Base-by-base conservation (phyloP, 2,797 vertebrate genomes). In the Podarcis siculus region DNA sequence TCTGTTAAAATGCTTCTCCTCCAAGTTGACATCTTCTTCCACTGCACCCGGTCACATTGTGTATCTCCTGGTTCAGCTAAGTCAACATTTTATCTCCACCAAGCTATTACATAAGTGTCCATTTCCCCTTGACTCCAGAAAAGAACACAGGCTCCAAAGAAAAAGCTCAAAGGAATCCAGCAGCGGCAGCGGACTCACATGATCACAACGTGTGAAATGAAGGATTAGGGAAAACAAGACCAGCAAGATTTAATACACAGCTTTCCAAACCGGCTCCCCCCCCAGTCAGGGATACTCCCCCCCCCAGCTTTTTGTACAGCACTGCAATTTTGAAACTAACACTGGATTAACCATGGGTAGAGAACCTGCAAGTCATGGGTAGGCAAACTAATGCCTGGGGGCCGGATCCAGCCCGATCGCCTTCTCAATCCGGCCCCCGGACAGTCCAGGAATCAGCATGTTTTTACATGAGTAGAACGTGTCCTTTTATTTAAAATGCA, bases 51-150 rank as follows among this genome's bases (percentile, higher is more conserved):
- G 49, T 79, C 71, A 37, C 19, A 69, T 42, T 45, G 25, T 49
- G 5, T 69, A 67, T 69, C 73, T 49, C 58, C 77, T 55, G 49
- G 67, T 32, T 39, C 49, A 19, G 45, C 42, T n/a, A 35, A 73
- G 75, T 79, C 78, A 87, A 61, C 32, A 71, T 19, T 55, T 78
- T 61, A 79, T 71, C 27, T 42, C 42, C 39, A 58, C 72, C 64
- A 83, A 55, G 66, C 64, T 58, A 23, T 84, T 85, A 73, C 32
- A 49, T 64, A 84, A 84, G 37, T 84, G 82, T 37, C 55, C n/a
- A 8, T 85, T 89, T 85, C 87, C 37, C 76, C 35, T 80, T 89
- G 82, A 80, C 76, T 85, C 55, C 76, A 64, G 45, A 85, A 45
- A 83, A 78, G 73, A 78, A 71, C 42, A 88, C 37, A 83, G 61